A percentile compares a stretch with the other conserved stretches of the same genome.
Evolutionary conservation across 37 sponge, comb jelly and placozoan species (phyloP).

Genomic region (Ephydatia muelleri): DNA sequence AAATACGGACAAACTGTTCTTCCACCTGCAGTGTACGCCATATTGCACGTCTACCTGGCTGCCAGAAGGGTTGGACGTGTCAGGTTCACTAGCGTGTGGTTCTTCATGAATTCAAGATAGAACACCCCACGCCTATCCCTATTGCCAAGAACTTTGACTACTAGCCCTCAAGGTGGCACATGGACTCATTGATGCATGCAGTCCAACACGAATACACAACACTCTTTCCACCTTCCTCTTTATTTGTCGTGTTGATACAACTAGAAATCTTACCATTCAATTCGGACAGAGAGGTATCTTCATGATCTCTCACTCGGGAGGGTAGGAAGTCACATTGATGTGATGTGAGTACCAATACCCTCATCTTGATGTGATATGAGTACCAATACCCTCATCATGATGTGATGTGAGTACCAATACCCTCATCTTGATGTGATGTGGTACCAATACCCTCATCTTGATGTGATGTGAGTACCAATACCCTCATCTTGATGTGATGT

Average conservation of each 20-base stretch:
- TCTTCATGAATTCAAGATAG: slow-evolving; percentile 43
- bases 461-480: too few relatives aligned
- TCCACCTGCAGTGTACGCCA: slow-evolving; percentile 58
- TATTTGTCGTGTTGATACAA: not conserved
- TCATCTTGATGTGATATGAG: too few relatives aligned
- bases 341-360: too few relatives aligned
- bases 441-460: too few relatives aligned
- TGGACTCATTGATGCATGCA: not conserved
- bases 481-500: too few relatives aligned
- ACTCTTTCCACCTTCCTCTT: not conserved
- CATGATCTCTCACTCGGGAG: not conserved
- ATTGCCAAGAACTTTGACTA: not conserved
- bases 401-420: too few relatives aligned
- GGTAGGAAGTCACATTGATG: too few relatives aligned
- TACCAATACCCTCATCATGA: too few relatives aligned
- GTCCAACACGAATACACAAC: too few relatives aligned
- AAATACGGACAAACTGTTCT: not conserved
- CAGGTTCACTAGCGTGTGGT: slow-evolving; percentile 63
- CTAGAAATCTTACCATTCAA: not conserved
- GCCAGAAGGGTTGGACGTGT: slow-evolving; percentile 70
- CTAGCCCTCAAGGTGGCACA: too few relatives aligned
- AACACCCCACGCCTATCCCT: not conserved
- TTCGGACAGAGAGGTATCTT: not conserved
- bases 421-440: too few relatives aligned
- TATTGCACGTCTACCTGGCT: slow-evolving; percentile 66